Conservation (phyloP, 2,888 invertebrate genomes). For the Drosophila aldrichi region DNA sequence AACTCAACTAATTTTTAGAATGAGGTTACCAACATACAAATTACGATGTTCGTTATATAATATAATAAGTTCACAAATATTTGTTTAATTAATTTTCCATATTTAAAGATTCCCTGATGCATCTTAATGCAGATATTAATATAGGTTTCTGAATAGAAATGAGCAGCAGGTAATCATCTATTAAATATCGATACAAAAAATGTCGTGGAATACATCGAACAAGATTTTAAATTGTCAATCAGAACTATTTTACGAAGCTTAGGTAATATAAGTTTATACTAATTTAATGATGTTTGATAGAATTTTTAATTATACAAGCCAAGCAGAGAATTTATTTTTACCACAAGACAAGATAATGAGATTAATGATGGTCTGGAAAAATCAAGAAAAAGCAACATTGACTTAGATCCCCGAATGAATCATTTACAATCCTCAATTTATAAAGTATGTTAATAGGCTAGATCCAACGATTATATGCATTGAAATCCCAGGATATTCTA, state of each 20-base stretch:
- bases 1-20: background rate
- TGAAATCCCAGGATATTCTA: background rate
- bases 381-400: no score
- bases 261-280: background rate
- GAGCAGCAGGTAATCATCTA: no score
- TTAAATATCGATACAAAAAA: background rate
- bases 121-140: background rate
- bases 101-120: background rate
- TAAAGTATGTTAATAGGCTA: background rate
- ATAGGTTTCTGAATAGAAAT: background rate
- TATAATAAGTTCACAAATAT: no score
- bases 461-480: no score
- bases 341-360: background rate
- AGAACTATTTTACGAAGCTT: background rate
- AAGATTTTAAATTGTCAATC: background rate
- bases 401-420: background rate
- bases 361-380: background rate
- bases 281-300: background rate
- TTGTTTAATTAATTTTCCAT: background rate
- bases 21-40: no score
- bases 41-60: no score
- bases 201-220: no score
- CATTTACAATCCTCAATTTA: background rate
- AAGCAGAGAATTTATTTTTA: background rate
- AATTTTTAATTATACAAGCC: background rate